Percentiles rank a stretch among this genome's conserved stretches.
These are phyloP conservation scores for Vicugna pacos DNA, from an alignment of 2,113 vertebrate genomes.

Conservation along the genomic window DNA sequence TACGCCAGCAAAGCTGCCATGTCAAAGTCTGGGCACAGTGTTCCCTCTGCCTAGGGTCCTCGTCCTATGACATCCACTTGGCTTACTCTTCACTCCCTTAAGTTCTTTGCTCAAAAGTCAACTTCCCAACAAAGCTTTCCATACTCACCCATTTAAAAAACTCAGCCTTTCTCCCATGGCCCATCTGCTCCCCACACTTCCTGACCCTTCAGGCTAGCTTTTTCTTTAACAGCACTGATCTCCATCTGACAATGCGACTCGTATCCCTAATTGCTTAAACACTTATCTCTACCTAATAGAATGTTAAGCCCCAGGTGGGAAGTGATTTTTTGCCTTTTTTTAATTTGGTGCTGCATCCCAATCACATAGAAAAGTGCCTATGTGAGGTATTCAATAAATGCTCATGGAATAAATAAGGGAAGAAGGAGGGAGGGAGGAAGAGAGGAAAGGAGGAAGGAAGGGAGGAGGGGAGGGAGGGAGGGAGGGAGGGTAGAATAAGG, in stretches of 20 bases:
- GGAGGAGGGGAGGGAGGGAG: background rate
- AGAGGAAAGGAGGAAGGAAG: too few species aligned
- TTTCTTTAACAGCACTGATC: background rate
- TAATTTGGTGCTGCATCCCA: background rate
- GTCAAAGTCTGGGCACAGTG: background rate
- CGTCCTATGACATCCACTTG: background rate
- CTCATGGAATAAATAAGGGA: background rate
- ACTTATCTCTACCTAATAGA: background rate
- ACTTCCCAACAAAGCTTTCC: background rate
- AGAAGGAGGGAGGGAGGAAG: background rate
- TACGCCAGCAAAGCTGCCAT: background rate
- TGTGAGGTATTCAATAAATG: background rate
- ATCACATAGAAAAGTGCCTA: background rate
- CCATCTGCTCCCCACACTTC: background rate
- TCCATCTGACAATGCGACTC: background rate
- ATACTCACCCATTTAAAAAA: background rate
- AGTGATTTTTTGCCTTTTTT: background rate
- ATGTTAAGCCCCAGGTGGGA: background rate
- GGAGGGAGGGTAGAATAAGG: background rate
- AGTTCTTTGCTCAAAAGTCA: background rate
- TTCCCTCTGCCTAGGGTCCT: background rate
- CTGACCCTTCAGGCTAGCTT: background rate
- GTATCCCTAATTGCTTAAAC: background rate
- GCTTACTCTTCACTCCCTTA: background rate
- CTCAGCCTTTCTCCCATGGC: background rate